These are phyloP conservation scores for Limanda limanda DNA, from an alignment of 2,113 vertebrate species.

Conservation along the genomic window DNA sequence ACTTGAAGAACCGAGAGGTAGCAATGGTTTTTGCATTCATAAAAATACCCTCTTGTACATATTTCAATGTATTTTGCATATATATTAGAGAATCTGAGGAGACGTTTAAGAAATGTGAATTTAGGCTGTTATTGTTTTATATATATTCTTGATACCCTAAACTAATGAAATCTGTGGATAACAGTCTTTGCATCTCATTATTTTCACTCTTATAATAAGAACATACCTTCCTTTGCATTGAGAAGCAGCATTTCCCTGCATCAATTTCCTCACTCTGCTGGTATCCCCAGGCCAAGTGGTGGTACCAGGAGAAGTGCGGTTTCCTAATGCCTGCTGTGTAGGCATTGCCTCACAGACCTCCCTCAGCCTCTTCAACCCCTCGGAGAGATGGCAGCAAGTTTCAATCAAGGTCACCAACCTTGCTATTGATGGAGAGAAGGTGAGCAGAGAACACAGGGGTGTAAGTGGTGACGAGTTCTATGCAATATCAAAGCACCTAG, in stretches of 20 bases:
- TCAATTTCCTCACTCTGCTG: not conserved
- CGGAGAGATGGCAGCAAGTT: conserved; percentile 94
- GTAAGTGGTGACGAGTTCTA: not conserved
- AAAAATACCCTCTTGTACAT: not conserved
- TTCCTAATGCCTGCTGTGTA: conserved; percentile 92
- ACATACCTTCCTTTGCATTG: not conserved
- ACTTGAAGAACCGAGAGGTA: conserved; percentile 84
- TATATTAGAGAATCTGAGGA: not conserved
- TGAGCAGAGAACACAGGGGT: conserved; percentile 27
- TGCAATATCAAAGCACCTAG: not conserved
- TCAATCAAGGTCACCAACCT: conserved; percentile 85
- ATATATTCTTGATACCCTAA: not conserved
- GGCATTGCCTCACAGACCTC: conserved; percentile 92
- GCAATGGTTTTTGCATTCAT: not conserved
- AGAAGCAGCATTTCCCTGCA: conserved; percentile 2
- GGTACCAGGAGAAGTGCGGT: conserved; percentile 91
- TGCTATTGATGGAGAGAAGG: conserved; percentile 89
- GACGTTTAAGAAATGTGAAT: not conserved
- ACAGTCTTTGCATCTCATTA: not conserved
- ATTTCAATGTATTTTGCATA: not conserved
- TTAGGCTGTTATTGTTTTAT: not conserved
- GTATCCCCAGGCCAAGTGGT: conserved; percentile 82
- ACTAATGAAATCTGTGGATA: not conserved
- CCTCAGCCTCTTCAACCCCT: conserved; percentile 91
- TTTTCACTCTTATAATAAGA: not conserved